Evolutionary conservation across 2,797 vertebrate genomes (phyloP).

Genomic region (Smutsia temminckii): DNA sequence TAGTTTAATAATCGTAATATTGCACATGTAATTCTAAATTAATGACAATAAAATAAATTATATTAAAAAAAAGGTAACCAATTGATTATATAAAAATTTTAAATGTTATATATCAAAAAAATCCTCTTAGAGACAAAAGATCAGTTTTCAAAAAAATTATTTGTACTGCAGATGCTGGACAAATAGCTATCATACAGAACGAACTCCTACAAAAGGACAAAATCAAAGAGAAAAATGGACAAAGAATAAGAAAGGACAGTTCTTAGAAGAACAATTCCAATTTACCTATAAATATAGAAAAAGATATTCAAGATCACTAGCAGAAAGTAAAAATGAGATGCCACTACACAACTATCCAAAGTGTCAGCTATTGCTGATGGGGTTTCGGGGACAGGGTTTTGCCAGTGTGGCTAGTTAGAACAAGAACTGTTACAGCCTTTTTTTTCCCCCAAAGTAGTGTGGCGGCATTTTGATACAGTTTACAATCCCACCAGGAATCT

Average conservation of each 20-base stretch:
- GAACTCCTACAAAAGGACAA: neutral
- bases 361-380: neutral
- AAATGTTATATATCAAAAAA: neutral
- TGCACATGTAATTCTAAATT: too few relatives aligned
- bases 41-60: too few relatives aligned
- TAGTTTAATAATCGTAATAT: too few relatives aligned
- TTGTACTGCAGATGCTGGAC: neutral
- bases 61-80: neutral
- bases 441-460: neutral
- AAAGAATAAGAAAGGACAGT: neutral
- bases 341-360: neutral
- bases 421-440: neutral
- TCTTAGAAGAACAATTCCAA: neutral
- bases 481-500: neutral
- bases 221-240: neutral
- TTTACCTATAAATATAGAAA: neutral
- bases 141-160: neutral
- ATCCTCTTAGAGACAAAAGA: neutral
- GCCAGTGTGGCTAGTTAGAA: neutral
- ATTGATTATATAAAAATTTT: neutral
- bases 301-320: neutral
- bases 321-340: neutral
- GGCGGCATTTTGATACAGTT: neutral
- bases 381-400: neutral
- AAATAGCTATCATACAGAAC: neutral